Evolutionary conservation across 2,113 vertebrate genomes (phyloP), one percentile per base, ranked within the genome.

Genomic region (Ictidomys tridecemlineatus): DNA sequence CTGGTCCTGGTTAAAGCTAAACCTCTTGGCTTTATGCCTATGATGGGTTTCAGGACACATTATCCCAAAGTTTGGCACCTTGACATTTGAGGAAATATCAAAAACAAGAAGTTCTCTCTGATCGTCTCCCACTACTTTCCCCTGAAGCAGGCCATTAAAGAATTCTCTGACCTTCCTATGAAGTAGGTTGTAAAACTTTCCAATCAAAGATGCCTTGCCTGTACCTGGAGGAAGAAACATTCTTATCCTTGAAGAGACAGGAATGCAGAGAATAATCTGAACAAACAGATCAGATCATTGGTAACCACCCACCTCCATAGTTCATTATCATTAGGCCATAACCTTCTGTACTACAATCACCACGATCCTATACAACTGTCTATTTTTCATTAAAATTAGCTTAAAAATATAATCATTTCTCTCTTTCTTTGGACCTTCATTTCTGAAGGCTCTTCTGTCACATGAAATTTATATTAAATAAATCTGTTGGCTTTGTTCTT

Each of bases 201-300:
- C 1, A 18, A 5, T 4, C 2, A 9, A 1, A 53, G 16, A 1
- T n/a, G 1, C 4, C 11, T 17, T 28, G 3, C 10, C 30, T 16
- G 18, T 16, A 32, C 1, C 1, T 4, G 13, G 5, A 45, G 79
- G 32, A 34, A 85, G 56, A 18, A 26, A 26, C 22, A 24, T 32
- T 30, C 42, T 85, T 56, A 56, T 82, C 11, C 48, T 73, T 39
- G 56, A 17, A 26, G 9, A 45, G 13, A 34, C 28, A n/a, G 2
- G n/a, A 16, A 5, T 16, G 4, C 13, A 74, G 12, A 58, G 74
- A 58, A 76, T 22, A 84, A 39, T 22, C 32, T 45, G 69, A 88
- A 73, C 2, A 48, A 53, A 8, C 2, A 28, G 39, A 37, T 53
- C 53, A 63, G 56, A 58, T 58, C 56, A 58, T 93, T 22, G 28